Evolutionary conservation across 2,113 vertebrate species (phyloP).

Genomic region (Falcunculus frontatus): DNA sequence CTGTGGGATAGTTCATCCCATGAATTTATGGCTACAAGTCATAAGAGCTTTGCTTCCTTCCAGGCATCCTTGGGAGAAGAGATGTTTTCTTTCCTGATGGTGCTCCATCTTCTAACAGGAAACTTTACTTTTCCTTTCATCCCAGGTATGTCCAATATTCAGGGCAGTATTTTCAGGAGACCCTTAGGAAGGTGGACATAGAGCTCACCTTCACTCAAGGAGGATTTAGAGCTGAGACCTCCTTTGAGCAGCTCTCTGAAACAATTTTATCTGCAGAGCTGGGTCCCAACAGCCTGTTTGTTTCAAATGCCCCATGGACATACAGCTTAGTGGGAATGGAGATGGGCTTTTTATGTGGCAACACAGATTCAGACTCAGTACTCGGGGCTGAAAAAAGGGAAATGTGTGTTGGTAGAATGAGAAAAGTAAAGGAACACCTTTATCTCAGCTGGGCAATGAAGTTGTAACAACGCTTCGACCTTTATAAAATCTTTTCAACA

Average conservation of each 20-base stretch:
- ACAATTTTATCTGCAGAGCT: background rate
- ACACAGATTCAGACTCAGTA: background rate
- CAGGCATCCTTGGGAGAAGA: background rate
- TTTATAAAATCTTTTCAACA: background rate
- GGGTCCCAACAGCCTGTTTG: background rate
- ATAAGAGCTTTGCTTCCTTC: background rate
- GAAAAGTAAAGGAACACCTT: background rate
- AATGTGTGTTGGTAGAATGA: background rate
- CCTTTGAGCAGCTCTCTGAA: background rate
- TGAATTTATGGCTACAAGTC: background rate
- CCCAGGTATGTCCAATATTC: background rate
- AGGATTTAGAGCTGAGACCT: background rate
- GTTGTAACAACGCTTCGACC: background rate
- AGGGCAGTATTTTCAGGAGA: background rate
- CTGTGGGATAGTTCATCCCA: background rate
- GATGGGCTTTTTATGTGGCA: background rate
- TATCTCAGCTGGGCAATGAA: background rate
- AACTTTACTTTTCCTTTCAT: background rate
- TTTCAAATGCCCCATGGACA: background rate
- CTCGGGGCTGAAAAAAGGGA: background rate
- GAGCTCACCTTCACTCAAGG: background rate
- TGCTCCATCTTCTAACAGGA: background rate
- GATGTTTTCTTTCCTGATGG: background rate
- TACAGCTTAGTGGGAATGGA: background rate
- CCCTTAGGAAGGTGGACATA: background rate